Percentiles rank a stretch among this genome's conserved stretches.
These are phyloP conservation scores for Lemur catta DNA, from an alignment of 2,797 vertebrate species.

Conservation along the genomic window DNA sequence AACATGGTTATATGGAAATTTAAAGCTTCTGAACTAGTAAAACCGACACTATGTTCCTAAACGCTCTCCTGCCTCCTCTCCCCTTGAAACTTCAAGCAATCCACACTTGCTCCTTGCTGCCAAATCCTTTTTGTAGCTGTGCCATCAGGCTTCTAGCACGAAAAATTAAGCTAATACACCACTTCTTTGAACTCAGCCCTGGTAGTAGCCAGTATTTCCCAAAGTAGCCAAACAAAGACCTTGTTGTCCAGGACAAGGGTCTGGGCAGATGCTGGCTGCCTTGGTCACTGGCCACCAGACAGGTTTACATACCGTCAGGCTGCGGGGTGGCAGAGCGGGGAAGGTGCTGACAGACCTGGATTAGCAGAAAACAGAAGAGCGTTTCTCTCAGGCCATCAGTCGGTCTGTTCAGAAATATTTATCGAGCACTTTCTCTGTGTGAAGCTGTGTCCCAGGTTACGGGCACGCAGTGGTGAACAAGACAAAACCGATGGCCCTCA, in stretches of 20 bases:
- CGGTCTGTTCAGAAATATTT: background rate
- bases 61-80: background rate
- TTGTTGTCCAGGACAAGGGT: background rate
- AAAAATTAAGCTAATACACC: background rate
- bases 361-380: background rate
- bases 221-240: slow-evolving; percentile 32
- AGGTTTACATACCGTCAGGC: background rate
- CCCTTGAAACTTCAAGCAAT: slow-evolving; percentile 7
- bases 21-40: slow-evolving; percentile 42
- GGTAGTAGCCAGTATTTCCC: background rate
- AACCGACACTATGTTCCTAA: background rate
- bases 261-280: background rate
- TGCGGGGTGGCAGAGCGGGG: background rate
- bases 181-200: background rate
- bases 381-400: background rate
- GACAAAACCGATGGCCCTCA: background rate
- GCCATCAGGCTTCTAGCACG: background rate
- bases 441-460: background rate
- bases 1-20: slow-evolving; percentile 20
- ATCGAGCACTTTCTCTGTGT: background rate
- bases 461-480: background rate
- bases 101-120: background rate
- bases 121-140: background rate
- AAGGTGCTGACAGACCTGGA: background rate
- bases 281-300: background rate